phyloP scores from a whole-genome alignment of 2,113 vertebrate genomes.

The Tachycineta bicolor region DNA sequence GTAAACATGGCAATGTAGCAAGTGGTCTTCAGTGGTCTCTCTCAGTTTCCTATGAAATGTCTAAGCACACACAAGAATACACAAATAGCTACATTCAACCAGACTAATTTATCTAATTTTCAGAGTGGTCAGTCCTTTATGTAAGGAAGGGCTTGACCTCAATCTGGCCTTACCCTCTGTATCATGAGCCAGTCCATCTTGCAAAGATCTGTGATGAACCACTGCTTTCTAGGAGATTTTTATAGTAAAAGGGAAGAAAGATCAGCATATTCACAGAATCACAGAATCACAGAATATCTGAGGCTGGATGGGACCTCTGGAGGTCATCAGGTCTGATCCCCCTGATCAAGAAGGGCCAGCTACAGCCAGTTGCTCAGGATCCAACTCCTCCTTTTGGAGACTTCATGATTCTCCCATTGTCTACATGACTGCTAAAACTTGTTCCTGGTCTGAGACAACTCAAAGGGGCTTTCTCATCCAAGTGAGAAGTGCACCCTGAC shows the following conservation, averaged over 20 bases:
- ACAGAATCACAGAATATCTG: neutral
- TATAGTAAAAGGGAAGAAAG: neutral
- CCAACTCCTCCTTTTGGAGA: neutral
- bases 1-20: neutral
- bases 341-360: neutral
- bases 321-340: neutral
- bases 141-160: neutral
- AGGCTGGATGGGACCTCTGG: neutral
- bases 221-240: neutral
- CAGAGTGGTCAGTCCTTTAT: neutral
- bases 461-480: neutral
- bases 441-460: neutral
- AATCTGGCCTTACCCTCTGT: neutral
- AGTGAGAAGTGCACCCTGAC: neutral
- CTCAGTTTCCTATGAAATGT: neutral
- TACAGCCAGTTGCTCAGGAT: neutral
- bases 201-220: neutral
- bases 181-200: neutral
- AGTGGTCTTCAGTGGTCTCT: neutral
- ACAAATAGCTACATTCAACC: neutral
- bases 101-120: neutral
- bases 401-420: neutral
- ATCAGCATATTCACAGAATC: neutral
- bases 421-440: neutral
- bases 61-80: neutral